phyloP scores from a whole-genome alignment of 1,140 invertebrate genomes.

The Drosophila kanapiae region DNA sequence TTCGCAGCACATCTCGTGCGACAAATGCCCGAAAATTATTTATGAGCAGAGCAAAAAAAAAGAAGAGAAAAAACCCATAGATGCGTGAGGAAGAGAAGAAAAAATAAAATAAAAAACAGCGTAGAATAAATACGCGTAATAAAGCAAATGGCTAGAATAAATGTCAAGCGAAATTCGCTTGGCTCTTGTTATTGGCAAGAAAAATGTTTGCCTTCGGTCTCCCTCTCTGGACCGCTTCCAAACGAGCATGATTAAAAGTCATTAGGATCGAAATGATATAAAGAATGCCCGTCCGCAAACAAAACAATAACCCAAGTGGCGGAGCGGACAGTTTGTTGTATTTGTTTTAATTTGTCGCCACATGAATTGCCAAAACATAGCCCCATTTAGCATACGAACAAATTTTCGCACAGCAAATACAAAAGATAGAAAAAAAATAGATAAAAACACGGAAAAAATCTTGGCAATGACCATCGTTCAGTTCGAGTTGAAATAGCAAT shows the following conservation, averaged over 20 bases:
- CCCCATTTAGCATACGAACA: conserved; percentile 52
- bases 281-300: conserved; percentile 29
- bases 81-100: conserved; percentile 21
- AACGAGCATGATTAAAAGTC: conserved; percentile 58
- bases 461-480: conserved; percentile 78
- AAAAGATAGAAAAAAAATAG: conserved; percentile 15
- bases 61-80: no score
- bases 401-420: conserved; percentile 61
- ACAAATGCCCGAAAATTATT: conserved; percentile 72
- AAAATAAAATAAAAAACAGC: neutral
- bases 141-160: conserved; percentile 48
- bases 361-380: conserved; percentile 73
- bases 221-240: conserved; percentile 38
- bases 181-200: conserved; percentile 38
- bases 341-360: conserved; percentile 81
- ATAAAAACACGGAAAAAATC: conserved; percentile 84
- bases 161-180: conserved; percentile 37
- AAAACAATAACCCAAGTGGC: conserved; percentile 25
- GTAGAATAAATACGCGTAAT: conserved; percentile 9
- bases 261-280: conserved; percentile 59
- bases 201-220: conserved; percentile 44
- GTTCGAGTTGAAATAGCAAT: conserved; percentile 75
- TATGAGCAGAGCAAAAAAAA: conserved; percentile 49
- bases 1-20: conserved; percentile 60
- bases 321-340: conserved; percentile 19